Conservation (phyloP, 2,113 vertebrate species). For the Chloroceryle aenea region DNA sequence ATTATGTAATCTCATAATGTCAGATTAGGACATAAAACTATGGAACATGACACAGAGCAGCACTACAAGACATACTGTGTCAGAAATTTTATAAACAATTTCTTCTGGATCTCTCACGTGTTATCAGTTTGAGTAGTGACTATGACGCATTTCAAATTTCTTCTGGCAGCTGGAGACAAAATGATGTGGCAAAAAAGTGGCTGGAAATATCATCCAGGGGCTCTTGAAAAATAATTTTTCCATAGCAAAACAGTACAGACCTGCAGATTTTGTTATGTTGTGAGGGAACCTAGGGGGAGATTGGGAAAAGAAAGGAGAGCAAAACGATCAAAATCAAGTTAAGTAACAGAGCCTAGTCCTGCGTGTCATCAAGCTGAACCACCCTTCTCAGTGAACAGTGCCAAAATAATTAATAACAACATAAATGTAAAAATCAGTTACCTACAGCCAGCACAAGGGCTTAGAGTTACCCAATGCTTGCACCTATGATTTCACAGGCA, state of each 20-base stretch:
- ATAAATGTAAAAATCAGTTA: not conserved
- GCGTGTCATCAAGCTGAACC: not conserved
- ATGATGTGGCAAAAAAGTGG: conserved; percentile 31
- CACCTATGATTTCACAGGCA: not conserved
- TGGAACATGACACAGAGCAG: conserved; percentile 68
- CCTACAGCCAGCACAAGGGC: not conserved
- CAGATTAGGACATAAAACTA: conserved; percentile 65
- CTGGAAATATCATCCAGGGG: conserved; percentile 36
- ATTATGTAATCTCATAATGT: conserved; percentile 66
- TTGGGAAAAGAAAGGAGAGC: not conserved
- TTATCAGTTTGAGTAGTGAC: conserved; percentile 62
- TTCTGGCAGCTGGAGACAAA: conserved; percentile 62
- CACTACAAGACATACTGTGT: conserved; percentile 52
- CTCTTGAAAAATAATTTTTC: not conserved
- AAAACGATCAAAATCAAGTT: not conserved
- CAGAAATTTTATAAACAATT: conserved; percentile 65
- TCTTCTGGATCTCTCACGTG: conserved; percentile 55
- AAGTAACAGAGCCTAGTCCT: not conserved
- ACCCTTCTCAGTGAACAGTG: not conserved
- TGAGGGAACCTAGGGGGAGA: not conserved
- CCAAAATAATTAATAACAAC: not conserved
- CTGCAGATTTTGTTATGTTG: not conserved
- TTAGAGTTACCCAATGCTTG: not conserved
- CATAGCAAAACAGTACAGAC: not conserved
- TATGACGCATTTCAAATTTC: conserved; percentile 49